Base-by-base conservation (phyloP, 2,797 vertebrate species). In the Cryptoprocta ferox region DNA sequence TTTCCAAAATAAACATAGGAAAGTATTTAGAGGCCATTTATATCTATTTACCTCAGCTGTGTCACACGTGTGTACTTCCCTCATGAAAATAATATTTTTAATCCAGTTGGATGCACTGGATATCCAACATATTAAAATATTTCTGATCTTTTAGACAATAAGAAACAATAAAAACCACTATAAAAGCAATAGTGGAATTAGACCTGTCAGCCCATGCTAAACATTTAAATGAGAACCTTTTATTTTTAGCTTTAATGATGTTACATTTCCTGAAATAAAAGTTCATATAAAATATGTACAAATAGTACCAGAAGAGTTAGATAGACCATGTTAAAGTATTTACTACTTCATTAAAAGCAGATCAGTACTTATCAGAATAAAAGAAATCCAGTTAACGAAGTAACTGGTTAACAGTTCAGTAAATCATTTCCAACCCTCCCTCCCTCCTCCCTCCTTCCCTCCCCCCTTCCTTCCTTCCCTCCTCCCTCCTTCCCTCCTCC, bases 1-100 rank as follows among this genome's bases (percentile, higher is more conserved):
- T 96, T 97, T 98, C 89, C 96, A 98, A 96, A 97, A 97, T 95
- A 97, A 98, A 97, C 94, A 96, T 88, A 91, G 87, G 88, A 98
- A 98, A 97, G 42, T 97, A 78, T 97, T 78, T 95, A 93, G 65
- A 71, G 65, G 63, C 82, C 89, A 92, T 89, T 97, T 96, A 50
- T 97, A n/a, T 95, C 88, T 98, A 6, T 96, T 96, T 94, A 18
- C 56, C 95, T 98, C 97, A 98, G 90, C 97, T 98, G 93, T 95
- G 45, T 71, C 94, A 79, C 97, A 97, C 91, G 98, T 98, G 91
- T 97, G 97, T 96, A 89, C 95, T 93, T 97, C 86, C n/a, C 5
- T 75, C 68, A 37, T 61, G 89, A 96, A 97, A 48, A 48, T 48
- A 48, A 48, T 48, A 48, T 48, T 48, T 48, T 48, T 48, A 13